Percentiles rank a stretch among this genome's conserved stretches.
phyloP scores from a whole-genome alignment of 2,888 invertebrate genomes.

The Phengaris arion region DNA sequence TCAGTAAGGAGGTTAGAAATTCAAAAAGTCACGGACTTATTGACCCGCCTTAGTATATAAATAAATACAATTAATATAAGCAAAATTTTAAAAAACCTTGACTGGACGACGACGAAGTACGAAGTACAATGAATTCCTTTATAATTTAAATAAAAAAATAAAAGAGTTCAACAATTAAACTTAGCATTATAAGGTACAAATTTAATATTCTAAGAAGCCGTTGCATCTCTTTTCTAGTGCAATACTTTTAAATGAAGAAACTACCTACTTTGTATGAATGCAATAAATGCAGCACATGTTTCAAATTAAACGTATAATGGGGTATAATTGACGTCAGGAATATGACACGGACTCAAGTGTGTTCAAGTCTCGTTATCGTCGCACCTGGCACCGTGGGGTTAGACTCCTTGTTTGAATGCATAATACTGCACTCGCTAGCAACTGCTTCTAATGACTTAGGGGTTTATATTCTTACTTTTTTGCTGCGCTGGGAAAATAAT shows the following conservation, averaged over 20 bases:
- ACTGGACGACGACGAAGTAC: no score
- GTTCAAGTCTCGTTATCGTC: conserved; percentile 22
- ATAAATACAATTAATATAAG: no score
- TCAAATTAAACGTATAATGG: conserved; percentile 16
- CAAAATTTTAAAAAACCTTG: no score
- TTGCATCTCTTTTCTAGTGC: no score
- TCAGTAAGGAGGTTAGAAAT: no score
- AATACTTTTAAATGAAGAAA: background rate
- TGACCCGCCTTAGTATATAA: no score
- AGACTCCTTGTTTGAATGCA: conserved; percentile 18
- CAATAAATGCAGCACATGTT: conserved; percentile 5
- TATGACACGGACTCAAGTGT: conserved; percentile 10
- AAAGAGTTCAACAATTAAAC: background rate
- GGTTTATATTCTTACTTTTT: conserved; percentile 1
- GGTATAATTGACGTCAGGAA: conserved; percentile 15
- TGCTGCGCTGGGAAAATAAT: conserved; percentile 1
- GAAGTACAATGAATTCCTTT: no score
- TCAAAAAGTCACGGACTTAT: no score
- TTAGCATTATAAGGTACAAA: background rate
- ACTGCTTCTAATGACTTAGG: conserved; percentile 28
- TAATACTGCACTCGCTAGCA: conserved; percentile 16
- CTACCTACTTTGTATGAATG: background rate
- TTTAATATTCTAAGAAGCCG: conserved; percentile 1
- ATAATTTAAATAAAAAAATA: no score
- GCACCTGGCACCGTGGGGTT: conserved; percentile 23